Base-by-base conservation (phyloP, 1,140 invertebrate genomes). In the Gonatopus flavifemur region DNA sequence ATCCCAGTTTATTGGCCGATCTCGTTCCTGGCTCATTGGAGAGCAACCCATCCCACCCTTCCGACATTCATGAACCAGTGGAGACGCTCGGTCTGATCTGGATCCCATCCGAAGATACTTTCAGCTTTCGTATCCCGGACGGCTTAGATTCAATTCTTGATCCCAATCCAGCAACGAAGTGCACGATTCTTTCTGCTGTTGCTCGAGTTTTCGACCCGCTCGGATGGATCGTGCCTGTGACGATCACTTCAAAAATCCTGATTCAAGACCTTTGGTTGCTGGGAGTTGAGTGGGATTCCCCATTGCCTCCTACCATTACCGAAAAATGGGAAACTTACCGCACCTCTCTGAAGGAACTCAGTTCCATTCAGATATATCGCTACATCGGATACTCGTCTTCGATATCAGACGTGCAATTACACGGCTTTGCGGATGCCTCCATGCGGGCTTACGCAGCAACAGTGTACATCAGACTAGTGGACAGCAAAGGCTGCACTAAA, bases 221-320 rank as follows among this genome's bases (percentile, higher is more conserved):
- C 4, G 55, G 55, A 0, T 61, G 48, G 44, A 25, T 62, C 16
- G 53, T 61, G 8, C 61, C 55, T 0, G 41, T 65, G 0, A 59
- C 52, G 1, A 49, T 69, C 9, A 20, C 43, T 19, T 52, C 52
- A 8, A 69, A 67, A 39, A 49, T 51, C 5, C 38, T 64, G 0
- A 49, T 69, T 8, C 62, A 69, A 44, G 46, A 50, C 5, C 49
- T 69, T 2, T 69, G 66, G 62, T 18, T 39, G n/a, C 10, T 57
- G 8, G 36, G 48, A 12, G 8, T 53, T 9, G 35, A 32, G 18
- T 62, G 57, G 59, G 57, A 66, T 53, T 44, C 48, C 31, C 21
- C 32, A 9, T 44, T 64, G 21, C 59, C 62, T 15, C 40, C 37
- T 9, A 57, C n/a, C n/a, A n/a, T n/a, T n/a, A n/a, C n/a, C n/a